A percentile compares a stretch with the other conserved stretches of the same genome.
Evolutionary conservation across 2,113 vertebrate species (phyloP).

Genomic region (Tetraodon nigroviridis): DNA sequence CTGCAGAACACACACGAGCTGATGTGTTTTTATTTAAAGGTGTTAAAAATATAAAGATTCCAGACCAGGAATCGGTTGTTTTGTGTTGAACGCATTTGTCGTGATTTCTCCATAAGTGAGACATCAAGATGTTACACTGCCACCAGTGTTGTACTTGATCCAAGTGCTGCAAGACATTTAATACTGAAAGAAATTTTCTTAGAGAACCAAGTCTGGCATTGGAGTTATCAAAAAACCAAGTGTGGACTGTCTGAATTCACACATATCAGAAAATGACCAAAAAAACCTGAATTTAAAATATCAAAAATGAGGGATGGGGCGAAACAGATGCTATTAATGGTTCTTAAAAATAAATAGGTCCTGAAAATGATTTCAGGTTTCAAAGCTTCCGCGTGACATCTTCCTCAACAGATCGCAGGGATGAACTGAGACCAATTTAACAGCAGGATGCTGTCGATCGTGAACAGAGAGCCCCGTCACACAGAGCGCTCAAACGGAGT

Average conservation of each 20-base stretch:
- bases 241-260: background rate
- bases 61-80: too few species aligned
- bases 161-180: too few species aligned
- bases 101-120: too few species aligned
- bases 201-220: too few species aligned
- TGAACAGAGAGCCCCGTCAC: background rate
- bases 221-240: too few species aligned
- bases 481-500: background rate
- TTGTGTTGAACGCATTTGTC: too few species aligned
- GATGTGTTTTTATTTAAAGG: background rate
- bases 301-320: background rate
- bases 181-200: too few species aligned
- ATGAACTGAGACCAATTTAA: slow-evolving; percentile 2
- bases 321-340: background rate
- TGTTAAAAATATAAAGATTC: too few species aligned
- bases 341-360: too few species aligned
- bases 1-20: slow-evolving; percentile 61
- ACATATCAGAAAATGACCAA: slow-evolving; percentile 8
- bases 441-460: background rate
- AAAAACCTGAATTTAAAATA: background rate
- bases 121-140: too few species aligned
- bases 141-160: too few species aligned
- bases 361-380: too few species aligned
- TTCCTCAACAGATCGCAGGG: background rate
- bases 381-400: background rate